Base-by-base conservation (phyloP, 2,797 vertebrate genomes). In the Mormyrus hasselquistii region DNA sequence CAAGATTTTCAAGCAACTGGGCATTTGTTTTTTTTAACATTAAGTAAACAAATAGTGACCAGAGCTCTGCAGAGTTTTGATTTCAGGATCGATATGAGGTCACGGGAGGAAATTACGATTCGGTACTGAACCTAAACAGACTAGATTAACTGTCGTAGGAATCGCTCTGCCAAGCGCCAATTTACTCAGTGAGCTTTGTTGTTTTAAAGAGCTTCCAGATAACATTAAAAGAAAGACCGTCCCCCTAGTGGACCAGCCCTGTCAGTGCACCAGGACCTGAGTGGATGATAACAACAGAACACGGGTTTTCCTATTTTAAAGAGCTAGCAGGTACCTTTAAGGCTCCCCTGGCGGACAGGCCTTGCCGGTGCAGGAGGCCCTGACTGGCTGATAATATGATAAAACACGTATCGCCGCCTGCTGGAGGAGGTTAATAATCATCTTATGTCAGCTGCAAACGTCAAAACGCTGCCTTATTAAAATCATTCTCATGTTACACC, bases 141-240 rank as follows among this genome's bases (percentile, higher is more conserved):
- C 82, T 49, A 84, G 47, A 84, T 84, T 84, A 84, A 47, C 82
- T 44, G 82, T 84, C 19, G 38, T 50, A 84, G 19, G n/a, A 84
- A 50, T 84, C 44, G n/a, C 38, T 84, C 82, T 84, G 10, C 41
- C 41, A 84, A 6, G 82, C 3, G 19, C 65, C 82, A 50, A 14
- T 84, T 84, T 84, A 84, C n/a, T 79, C 73, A n/a, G n/a, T 50
- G 47, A 47, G 22, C 22, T 84, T 22, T 50, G 44, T 22, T 50
- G 22, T 50, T 84, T 8, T 50, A 50, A 84, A 84, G 8, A 12
- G 22, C 19, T 50, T 50, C 9, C 47, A 25, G n/a, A 47, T 49
- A 50, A 4, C 29, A 14, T 69, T 34, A 69, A 69, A 3, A 29
- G 25, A 69, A 69, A 29, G 65, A 14, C 25, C 2, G 65, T 69